Base-by-base conservation (phyloP, 1,140 invertebrate species). In the Diabrotica undecimpunctata region DNA sequence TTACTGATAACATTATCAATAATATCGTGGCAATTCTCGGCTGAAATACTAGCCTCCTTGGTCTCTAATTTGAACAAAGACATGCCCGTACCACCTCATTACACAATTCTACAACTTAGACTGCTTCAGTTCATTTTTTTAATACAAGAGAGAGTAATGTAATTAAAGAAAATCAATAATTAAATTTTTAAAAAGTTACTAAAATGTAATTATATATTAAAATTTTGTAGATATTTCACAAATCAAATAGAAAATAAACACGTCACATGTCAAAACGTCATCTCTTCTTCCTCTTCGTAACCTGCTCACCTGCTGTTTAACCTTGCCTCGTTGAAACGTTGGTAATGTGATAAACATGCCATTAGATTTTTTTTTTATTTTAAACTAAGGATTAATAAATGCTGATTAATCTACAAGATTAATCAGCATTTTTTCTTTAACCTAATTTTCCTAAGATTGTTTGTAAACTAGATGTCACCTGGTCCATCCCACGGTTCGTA, bases 31-130 rank as follows among this genome's bases (percentile, higher is more conserved):
- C 65, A 50, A 50, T 54, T 65, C 8, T 41, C 14, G 55, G 58
- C 7, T 54, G 51, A 53, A 37, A 38, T 46, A 61, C 56, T 62
- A 64, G 62, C 57, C 66, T 61, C 64, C 53, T 50, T 56, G 37
- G 61, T 58, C 59, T 39, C 54, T 62, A 61, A 67, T 41, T 57
- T 41, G 67, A 62, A 55, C 50, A 58, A 64, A 67, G 58, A 62
- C 69, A 70, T 70, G 35, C 64, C 69, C 69, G 58, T 52, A 53
- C 35, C 54, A 46, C 63, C 7, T 67, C 69, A 70, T 70, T 57
- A 53, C 52, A 64, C 59, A 64, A n/a, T 54, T 57, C n/a, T 62
- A 54, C 38, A 12, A 54, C 7, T 54, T 37, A 60, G 10, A 12
- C 14, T 60, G 12, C 39, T 46, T 46, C 41, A 10, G n/a, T 46